Conservation (phyloP, 2,888 invertebrate species). For the Agrochola circellaris region DNA sequence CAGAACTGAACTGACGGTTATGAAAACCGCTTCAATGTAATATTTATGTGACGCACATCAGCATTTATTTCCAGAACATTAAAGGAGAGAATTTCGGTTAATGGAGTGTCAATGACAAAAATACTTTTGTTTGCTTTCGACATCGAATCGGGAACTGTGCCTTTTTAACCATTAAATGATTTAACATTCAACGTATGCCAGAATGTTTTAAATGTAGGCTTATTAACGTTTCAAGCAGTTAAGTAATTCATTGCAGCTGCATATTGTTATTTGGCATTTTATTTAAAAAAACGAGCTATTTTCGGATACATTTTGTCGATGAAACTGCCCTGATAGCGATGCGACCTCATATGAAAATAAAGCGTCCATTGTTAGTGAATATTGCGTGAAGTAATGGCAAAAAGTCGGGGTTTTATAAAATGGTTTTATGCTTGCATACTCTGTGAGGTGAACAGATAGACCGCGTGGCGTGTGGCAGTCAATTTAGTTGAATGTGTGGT, state of each 20-base stretch:
- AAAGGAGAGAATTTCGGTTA: conserved; percentile 52
- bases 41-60: conserved; percentile 56
- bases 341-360: conserved; percentile 70
- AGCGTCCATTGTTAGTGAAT: conserved; percentile 65
- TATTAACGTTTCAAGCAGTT: conserved; percentile 65
- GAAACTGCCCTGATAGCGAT: conserved; percentile 78
- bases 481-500: conserved; percentile 57
- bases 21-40: conserved; percentile 49
- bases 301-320: conserved; percentile 78
- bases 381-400: conserved; percentile 66
- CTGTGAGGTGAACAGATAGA: conserved; percentile 59
- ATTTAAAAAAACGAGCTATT: conserved; percentile 75
- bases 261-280: conserved; percentile 70
- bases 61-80: conserved; percentile 63
- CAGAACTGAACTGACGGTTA: conserved; percentile 22
- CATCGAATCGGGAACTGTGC: conserved; percentile 31
- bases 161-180: conserved; percentile 61
- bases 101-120: conserved; percentile 68
- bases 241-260: conserved; percentile 69
- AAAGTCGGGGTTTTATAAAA: conserved; percentile 58
- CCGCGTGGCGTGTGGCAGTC: conserved; percentile 49
- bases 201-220: conserved; percentile 57
- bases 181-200: conserved; percentile 57
- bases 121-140: conserved; percentile 59
- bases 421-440: conserved; percentile 56